Evolutionary conservation across 2,797 vertebrate genomes (phyloP).

Genomic region (Cottoperca gobio): DNA sequence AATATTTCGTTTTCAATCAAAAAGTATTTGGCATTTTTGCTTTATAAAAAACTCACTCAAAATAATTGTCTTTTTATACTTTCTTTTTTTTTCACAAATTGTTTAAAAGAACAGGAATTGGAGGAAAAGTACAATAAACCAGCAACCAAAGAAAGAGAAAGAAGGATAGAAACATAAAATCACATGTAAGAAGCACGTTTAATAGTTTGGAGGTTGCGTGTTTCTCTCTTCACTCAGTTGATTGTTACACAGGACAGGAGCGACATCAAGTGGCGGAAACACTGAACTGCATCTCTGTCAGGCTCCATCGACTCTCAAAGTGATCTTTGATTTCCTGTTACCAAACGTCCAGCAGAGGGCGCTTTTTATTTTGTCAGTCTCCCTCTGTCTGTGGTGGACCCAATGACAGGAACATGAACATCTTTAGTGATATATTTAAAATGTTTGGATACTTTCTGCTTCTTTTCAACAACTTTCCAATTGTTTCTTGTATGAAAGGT

Average conservation of each 20-base stretch:
- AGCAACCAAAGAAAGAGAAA: not conserved
- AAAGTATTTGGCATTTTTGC: not conserved
- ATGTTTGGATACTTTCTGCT: not conserved
- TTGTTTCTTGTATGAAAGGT: too few species aligned
- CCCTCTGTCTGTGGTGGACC: not conserved
- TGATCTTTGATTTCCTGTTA: not conserved
- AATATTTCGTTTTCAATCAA: not conserved
- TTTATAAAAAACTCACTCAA: not conserved
- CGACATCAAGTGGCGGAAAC: constrained; percentile 41
- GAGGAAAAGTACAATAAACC: not conserved
- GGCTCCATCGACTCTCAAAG: too few species aligned
- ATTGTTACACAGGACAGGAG: not conserved
- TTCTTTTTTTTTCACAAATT: too few species aligned
- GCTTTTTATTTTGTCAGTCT: too few species aligned
- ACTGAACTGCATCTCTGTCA: constrained; percentile 31
- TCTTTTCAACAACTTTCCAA: not conserved
- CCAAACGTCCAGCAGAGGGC: too few species aligned
- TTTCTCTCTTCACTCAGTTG: not conserved
- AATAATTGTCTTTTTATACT: not conserved
- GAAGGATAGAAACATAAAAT: not conserved
- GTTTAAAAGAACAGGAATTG: not conserved
- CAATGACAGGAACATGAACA: constrained; percentile 1
- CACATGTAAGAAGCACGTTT: too few species aligned
- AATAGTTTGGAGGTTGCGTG: too few species aligned
- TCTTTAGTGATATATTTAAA: not conserved